phyloP scores from a whole-genome alignment of 2,797 vertebrate genomes.

The Dendrocincla tyrannina region DNA sequence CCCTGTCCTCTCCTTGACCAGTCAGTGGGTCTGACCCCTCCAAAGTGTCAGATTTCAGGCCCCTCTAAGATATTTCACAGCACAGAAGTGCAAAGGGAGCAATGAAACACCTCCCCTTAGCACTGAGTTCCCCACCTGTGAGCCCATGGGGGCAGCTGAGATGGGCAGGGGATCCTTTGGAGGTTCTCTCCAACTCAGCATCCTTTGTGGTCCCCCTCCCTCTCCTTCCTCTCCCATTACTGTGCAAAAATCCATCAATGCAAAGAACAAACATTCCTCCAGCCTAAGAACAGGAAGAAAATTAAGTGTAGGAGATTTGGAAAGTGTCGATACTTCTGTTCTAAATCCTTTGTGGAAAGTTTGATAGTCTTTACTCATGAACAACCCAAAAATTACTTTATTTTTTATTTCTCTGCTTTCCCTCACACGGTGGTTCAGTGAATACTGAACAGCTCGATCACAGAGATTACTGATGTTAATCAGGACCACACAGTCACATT shows the following conservation, averaged over 20 bases:
- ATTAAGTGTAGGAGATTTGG: not conserved
- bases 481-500: conserved; percentile 32
- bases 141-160: not conserved
- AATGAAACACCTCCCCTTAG: conserved; percentile 22
- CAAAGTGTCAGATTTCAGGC: not conserved
- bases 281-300: not conserved
- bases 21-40: not conserved
- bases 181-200: not conserved
- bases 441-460: conserved; percentile 16
- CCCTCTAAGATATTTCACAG: not conserved
- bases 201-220: not conserved
- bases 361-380: not conserved
- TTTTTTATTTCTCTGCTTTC: not conserved
- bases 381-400: not conserved
- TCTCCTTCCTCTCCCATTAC: not conserved
- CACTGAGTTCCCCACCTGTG: not conserved
- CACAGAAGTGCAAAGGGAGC: not conserved
- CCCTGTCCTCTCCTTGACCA: not conserved
- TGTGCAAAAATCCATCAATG: not conserved
- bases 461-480: conserved; percentile 41
- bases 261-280: not conserved
- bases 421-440: not conserved
- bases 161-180: not conserved
- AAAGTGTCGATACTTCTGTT: not conserved
- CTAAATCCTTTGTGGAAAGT: not conserved